A percentile compares a stretch with the other conserved stretches of the same genome.
Conservation (phyloP, 2,888 invertebrate genomes). For the Stenoptilia bipunctidactyla region DNA sequence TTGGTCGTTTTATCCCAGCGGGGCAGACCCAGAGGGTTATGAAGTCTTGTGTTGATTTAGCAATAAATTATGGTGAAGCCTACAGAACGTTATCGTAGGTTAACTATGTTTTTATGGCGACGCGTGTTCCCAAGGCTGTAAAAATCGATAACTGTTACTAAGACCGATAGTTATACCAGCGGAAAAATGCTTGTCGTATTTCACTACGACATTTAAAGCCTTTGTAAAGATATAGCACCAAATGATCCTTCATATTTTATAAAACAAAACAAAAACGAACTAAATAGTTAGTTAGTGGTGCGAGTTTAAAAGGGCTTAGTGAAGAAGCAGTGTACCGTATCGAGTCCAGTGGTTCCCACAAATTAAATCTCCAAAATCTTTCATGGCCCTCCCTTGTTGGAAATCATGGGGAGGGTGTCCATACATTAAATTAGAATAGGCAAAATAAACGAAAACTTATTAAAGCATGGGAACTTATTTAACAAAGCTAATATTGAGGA, state of each 20-base stretch:
- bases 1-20: background rate
- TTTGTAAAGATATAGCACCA: no score
- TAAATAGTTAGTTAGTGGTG: no score
- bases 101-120: background rate
- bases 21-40: background rate
- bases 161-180: background rate
- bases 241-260: no score
- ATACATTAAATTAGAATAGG: constrained; percentile 47
- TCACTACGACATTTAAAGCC: no score
- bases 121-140: constrained; percentile 5
- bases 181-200: no score
- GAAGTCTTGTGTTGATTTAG: background rate
- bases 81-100: background rate
- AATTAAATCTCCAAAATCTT: constrained; percentile 48
- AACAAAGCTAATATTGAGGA: constrained; percentile 4
- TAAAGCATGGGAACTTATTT: constrained; percentile 52
- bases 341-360: constrained; percentile 51
- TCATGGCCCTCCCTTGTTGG: constrained; percentile 24
- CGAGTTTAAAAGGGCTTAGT: no score
- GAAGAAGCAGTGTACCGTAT: constrained; percentile 28
- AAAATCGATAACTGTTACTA: constrained; percentile 6
- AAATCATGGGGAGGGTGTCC: constrained; percentile 35
- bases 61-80: background rate
- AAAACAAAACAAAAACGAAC: no score
- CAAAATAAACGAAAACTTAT: constrained; percentile 47